Evolutionary conservation across 1,140 invertebrate species (phyloP).

Genomic region (Scaptomyza hsui): DNA sequence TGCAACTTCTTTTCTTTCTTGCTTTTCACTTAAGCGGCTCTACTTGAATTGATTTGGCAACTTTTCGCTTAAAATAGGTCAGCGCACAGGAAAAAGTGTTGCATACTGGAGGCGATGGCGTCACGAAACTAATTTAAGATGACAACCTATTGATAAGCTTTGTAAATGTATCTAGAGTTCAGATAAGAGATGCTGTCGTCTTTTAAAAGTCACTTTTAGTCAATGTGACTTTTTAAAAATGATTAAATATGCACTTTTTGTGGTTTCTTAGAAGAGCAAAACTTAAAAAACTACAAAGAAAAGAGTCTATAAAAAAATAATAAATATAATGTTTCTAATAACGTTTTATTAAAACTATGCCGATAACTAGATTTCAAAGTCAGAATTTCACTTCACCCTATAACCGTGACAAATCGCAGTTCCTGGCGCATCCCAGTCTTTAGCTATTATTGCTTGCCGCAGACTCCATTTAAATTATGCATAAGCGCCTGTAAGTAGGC

Average conservation of each 20-base stretch:
- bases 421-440: neutral
- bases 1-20: slow-evolving; percentile 6
- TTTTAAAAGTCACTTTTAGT: too few species aligned
- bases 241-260: too few species aligned
- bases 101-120: slow-evolving; percentile 27
- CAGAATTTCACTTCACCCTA: neutral
- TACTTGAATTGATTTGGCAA: slow-evolving; percentile 42
- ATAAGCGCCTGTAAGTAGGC: slow-evolving; percentile 54
- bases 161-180: neutral
- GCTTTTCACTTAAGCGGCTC: neutral
- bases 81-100: slow-evolving; percentile 33
- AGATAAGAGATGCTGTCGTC: slow-evolving; percentile 3
- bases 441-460: neutral
- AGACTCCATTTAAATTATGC: slow-evolving; percentile 38
- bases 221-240: too few species aligned
- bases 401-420: slow-evolving; percentile 12
- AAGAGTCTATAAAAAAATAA: too few species aligned
- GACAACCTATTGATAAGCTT: slow-evolving; percentile 20
- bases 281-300: too few species aligned
- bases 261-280: too few species aligned
- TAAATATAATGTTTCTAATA: too few species aligned
- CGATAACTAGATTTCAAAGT: too few species aligned
- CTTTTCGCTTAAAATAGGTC: slow-evolving; percentile 41
- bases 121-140: slow-evolving; percentile 27
- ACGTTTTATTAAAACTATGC: too few species aligned